Evolutionary conservation across 2,797 vertebrate species (phyloP), one percentile per base, ranked within the genome.

Genomic region (Mastacembelus armatus): DNA sequence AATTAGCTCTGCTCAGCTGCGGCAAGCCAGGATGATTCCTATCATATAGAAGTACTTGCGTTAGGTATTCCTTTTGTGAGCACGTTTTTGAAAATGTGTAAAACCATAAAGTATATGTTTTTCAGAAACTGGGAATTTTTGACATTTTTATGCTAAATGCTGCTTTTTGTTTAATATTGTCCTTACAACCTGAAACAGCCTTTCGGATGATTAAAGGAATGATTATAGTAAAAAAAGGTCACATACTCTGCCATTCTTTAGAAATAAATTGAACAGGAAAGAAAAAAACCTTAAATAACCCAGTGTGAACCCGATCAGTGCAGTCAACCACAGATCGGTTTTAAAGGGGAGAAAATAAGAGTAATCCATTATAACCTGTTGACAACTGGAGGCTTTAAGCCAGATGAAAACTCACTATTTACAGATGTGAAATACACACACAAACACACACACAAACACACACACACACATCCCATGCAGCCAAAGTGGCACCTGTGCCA

Each of bases 1-100:
- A 86, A 84, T 86, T 80, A 84, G 71, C 66, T 74, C 3, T 2
- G 26, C 35, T 71, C 42, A 71, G 61, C 55, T 78, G 49, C 18
- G 1, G 36, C 51, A 14, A 42, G 27, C 27, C 24, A 38, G 3
- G 7, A 33, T 47, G 43, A 77, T 74, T 65, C 59, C 26, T 50
- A 52, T 61, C 40, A 49, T 48, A 48, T 29, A 29, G 72, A 81
- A n/a, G n/a, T n/a, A n/a, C n/a, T n/a, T 24, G 32, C 42, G 49
- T 51, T 38, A 27, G 33, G 15, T 48, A 69, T 76, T 45, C 36
- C n/a, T 16, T 48, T 55, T 49, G 35, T 49, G 47, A 59, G 9
- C 11, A 24, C 27, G 50, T 69, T 44, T n/a, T 3, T 26, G 44
- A 40, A 69, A 49, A 27, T 3, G 5, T 19, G 7, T 19, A 1